Base-by-base conservation (phyloP, 2,797 vertebrate genomes). In the Arrhamphus sclerolepis region DNA sequence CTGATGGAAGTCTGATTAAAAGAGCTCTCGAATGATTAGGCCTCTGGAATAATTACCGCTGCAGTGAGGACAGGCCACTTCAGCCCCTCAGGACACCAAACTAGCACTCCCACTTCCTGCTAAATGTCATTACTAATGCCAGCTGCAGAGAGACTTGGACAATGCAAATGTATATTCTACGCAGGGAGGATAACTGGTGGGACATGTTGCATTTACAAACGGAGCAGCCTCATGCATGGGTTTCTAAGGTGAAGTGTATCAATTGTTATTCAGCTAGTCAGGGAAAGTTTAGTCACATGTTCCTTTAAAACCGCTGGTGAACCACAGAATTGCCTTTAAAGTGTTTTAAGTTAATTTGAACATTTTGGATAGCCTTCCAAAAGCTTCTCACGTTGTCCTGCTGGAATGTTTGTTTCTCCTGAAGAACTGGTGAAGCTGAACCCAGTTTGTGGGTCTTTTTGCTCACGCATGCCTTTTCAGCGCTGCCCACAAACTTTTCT, bases 1-100 rank as follows among this genome's bases (percentile, higher is more conserved):
- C 80, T 87, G 83, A 89, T 87, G 84, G 80, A 82, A 67, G 77
- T 75, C 83, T 87, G 88, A 91, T 89, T 90, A 89, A 82, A 89
- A 83, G 62, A 68, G 80, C 76, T 77, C 75, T 88, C 77, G 78
- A 86, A 87, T 85, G 81, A 90, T 87, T 83, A 79, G 64, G 56
- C 70, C 73, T 62, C 40, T 51, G 72, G 68, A 82, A 89, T 89
- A 82, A 90, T 88, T 75, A 84, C 71, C 80, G 62, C 57, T 55
- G 60, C 43, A 28, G 24, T 16, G 62, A 70, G 54, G 74, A 83
- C 39, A 8, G 71, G 53, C 50, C 81, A 78, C 73, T 77, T 70
- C 66, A 77, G 62, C 56, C 73, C 78, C 67, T 69, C 50, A 60
- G 80, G 83, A 86, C 13, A 59, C 70, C 70, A 78, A 76, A 84